Base-by-base conservation (phyloP, 2,888 invertebrate genomes). In the Morpho helenor region DNA sequence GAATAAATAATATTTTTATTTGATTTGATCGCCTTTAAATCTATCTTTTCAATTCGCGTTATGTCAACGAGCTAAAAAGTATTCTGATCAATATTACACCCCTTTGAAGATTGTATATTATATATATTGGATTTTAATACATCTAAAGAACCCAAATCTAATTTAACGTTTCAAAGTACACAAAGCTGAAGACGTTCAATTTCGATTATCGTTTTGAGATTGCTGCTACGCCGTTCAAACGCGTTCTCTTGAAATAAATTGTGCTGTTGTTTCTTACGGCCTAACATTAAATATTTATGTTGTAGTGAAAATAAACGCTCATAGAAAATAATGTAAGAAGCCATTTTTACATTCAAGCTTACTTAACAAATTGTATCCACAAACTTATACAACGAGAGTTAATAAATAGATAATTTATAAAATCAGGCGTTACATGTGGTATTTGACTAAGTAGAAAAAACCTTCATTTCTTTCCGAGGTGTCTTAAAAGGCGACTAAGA, bases 161-260 rank as follows among this genome's bases (percentile, higher is more conserved):
- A 46, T 57, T 42, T 39, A 10, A 47, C 8, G 52, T 42, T 43
- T 52, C 42, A 46, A 8, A 42, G n/a, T 46, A 47, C 42, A 52
- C 46, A 52, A 44, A 47, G 10, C 43, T 46, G n/a, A 45, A 46
- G 46, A 56, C 22, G 50, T 50, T 50, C 50, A 56, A 56, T 57
- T 57, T 51, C 49, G 51, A 57, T 57, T 52, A 57, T 57, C 52
- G 51, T 57, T 44, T 31, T 9, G 57, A 49, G 43, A 52, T 57
- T 48, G 57, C 44, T 40, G 57, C 48, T 52, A 52, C 52, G 8
- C 46, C 16, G 31, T 52, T 57, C 48, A 57, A 48, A 39, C 48
- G 43, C 39, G 52, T 57, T 57, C 41, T 52, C n/a, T 40, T 57
- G 48, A 39, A 52, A 57, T 47, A 57, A 47, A 52, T 43, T 52